These are phyloP conservation scores for Desoria tigrina DNA, from an alignment of 2,888 invertebrate species.

Conservation along the genomic window DNA sequence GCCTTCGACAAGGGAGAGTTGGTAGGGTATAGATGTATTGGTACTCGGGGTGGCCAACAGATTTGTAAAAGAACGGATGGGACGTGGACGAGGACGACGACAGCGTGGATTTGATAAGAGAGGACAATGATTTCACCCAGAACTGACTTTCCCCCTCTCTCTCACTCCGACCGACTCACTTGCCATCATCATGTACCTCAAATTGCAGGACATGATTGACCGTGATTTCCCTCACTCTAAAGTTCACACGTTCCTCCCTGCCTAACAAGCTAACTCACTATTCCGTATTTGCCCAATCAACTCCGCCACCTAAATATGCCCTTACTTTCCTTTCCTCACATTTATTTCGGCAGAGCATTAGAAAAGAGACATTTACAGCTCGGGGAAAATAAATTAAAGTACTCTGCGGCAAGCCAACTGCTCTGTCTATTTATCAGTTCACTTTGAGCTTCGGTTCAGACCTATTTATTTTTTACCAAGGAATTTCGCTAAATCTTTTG, in stretches of 20 bases:
- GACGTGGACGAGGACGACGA: constrained; percentile 18
- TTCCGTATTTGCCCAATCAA: not conserved
- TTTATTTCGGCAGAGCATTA: not conserved
- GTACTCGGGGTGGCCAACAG: constrained; percentile 9
- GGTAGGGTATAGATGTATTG: constrained; percentile 7
- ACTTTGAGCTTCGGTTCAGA: no score
- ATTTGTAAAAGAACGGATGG: constrained; percentile 11
- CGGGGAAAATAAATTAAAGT: no score
- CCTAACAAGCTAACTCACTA: constrained; percentile 4
- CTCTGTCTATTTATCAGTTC: not conserved
- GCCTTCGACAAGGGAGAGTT: constrained; percentile 30
- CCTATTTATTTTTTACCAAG: no score
- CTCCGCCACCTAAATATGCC: not conserved
- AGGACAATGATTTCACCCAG: constrained; percentile 13
- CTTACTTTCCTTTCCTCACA: not conserved
- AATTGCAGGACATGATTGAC: constrained; percentile 46
- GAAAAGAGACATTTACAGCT: not conserved
- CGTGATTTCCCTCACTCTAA: constrained; percentile 35
- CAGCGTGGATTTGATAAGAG: constrained; percentile 20
- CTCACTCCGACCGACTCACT: constrained; percentile 16
- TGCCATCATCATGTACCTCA: constrained; percentile 28
- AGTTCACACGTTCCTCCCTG: constrained; percentile 15
- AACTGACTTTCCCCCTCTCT: constrained; percentile 9
- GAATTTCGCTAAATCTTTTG: no score
- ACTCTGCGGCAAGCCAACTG: no score